These are phyloP conservation scores for Chironomus tentans DNA, from an alignment of 2,888 invertebrate species.

Conservation along the genomic window DNA sequence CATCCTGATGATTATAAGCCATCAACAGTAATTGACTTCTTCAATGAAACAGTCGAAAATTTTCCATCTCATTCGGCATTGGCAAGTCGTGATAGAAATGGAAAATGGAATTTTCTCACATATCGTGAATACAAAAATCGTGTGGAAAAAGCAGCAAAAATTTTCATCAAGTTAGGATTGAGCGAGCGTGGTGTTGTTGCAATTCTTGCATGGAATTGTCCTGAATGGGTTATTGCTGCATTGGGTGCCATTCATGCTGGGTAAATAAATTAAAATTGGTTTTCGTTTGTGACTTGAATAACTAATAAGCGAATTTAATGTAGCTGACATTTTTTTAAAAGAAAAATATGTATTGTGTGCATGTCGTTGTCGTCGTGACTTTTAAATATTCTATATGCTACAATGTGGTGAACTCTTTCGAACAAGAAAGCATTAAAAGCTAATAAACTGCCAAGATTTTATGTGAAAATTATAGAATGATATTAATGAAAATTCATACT, in stretches of 20 bases:
- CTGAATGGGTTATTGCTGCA: slow-evolving; percentile 82
- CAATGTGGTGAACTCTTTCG: too few species aligned
- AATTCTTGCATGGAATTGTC: slow-evolving; percentile 82
- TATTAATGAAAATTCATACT: too few species aligned
- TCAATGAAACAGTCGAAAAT: not conserved
- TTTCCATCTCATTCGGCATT: not conserved
- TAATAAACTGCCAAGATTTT: too few species aligned
- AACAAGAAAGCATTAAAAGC: too few species aligned
- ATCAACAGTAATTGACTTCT: not conserved
- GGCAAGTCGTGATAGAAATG: not conserved
- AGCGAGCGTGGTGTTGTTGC: slow-evolving; percentile 72
- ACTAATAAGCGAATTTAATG: too few species aligned
- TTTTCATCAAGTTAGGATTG: slow-evolving; percentile 74
- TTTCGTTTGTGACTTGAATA: too few species aligned
- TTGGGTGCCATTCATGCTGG: slow-evolving; percentile 84
- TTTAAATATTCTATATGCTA: too few species aligned
- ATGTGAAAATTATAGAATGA: too few species aligned
- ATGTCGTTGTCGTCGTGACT: too few species aligned
- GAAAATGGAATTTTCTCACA: slow-evolving; percentile 52
- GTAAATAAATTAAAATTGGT: slow-evolving; percentile 42
- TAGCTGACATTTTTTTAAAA: not conserved
- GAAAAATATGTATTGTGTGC: not conserved
- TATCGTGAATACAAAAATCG: slow-evolving; percentile 70
- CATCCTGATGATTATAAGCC: not conserved
- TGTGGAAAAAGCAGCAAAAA: slow-evolving; percentile 72